phyloP scores from a whole-genome alignment of 2,113 vertebrate species.

The Scatophagus argus region DNA sequence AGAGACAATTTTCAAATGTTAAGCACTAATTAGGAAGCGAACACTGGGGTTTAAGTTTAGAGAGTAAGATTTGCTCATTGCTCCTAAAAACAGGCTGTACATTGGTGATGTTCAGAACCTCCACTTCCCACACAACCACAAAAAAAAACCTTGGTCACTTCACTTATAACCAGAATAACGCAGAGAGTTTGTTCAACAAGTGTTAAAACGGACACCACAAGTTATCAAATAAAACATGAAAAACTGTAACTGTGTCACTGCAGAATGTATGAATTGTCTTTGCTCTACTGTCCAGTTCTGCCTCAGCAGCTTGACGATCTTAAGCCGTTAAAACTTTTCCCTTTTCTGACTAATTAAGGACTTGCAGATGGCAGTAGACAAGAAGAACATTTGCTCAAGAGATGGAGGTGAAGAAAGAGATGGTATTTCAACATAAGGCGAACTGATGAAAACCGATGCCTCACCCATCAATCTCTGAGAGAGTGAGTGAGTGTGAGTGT shows the following conservation, averaged over 20 bases:
- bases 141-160: no score
- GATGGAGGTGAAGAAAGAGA: constrained; percentile 21
- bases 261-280: not conserved
- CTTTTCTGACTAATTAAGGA: constrained; percentile 33
- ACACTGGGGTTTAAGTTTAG: not conserved
- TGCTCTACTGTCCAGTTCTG: not conserved
- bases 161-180: no score
- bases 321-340: constrained; percentile 20
- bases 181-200: not conserved
- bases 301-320: not conserved
- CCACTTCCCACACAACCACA: no score
- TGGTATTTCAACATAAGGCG: constrained; percentile 16
- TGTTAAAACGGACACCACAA: not conserved
- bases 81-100: no score
- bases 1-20: not conserved
- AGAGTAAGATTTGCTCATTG: not conserved
- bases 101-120: no score
- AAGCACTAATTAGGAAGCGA: not conserved
- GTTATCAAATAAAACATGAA: not conserved
- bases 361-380: constrained; percentile 2
- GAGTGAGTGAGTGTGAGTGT: constrained; percentile 1
- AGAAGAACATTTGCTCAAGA: constrained; percentile 21
- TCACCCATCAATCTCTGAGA: constrained; percentile 62
- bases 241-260: no score
- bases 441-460: constrained; percentile 53